These are phyloP conservation scores for Hypothenemus hampei DNA, from an alignment of 1,140 invertebrate species.

Conservation along the genomic window DNA sequence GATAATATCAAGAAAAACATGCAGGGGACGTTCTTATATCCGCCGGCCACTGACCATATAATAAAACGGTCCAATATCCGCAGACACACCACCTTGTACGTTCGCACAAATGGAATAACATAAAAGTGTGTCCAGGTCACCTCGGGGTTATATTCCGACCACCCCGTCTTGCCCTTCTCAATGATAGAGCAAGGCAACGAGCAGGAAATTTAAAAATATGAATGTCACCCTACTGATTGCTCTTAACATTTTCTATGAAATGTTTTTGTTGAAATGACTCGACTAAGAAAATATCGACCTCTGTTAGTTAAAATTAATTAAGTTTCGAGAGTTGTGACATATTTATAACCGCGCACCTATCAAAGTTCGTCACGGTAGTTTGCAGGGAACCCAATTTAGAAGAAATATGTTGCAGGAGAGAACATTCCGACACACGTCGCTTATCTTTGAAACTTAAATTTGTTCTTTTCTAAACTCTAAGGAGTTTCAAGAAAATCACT, in stretches of 20 bases:
- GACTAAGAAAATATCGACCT: too few species aligned
- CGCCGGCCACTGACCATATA: conserved; percentile 24
- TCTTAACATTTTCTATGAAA: too few species aligned
- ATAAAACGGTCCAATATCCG: conserved; percentile 27
- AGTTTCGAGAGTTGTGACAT: conserved; percentile 10
- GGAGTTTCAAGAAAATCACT: too few species aligned
- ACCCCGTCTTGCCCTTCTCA: too few species aligned
- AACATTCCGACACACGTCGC: conserved; percentile 10
- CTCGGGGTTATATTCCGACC: conserved; percentile 21
- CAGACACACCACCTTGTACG: conserved; percentile 22
- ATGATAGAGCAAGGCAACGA: conserved; percentile 2
- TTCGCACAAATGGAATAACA: conserved; percentile 26
- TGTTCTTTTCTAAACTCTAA: not conserved
- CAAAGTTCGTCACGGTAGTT: conserved; percentile 6
- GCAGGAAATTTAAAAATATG: conserved; percentile 24
- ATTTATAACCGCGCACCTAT: conserved; percentile 12
- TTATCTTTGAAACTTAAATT: not conserved
- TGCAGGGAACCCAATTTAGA: conserved; percentile 11
- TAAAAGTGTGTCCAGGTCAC: conserved; percentile 27
- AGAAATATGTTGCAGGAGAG: conserved; percentile 8
- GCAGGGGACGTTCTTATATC: conserved; percentile 20
- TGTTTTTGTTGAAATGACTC: too few species aligned
- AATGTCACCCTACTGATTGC: too few species aligned
- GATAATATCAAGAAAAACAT: conserved; percentile 29
- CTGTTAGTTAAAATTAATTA: conserved; percentile 11